Evolutionary conservation across 1,140 invertebrate species (phyloP), one percentile per base, ranked within the genome.

Genomic region (Luehdorfia chinensis): DNA sequence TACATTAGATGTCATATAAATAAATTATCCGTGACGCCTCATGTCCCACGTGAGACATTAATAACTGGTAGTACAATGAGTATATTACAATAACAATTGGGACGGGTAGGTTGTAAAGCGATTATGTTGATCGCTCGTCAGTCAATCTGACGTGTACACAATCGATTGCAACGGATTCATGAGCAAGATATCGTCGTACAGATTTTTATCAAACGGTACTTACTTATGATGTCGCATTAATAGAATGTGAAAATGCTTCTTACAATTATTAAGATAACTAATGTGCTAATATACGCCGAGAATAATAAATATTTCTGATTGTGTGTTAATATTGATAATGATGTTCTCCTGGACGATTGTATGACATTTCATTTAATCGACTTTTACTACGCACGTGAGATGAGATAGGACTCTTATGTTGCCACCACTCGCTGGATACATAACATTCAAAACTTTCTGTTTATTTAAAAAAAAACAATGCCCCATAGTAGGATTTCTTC

Each of bases 21-120:
- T 41, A 50, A 50, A 56, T 56, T 50, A 67, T 50, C 58, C 59
- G 59, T 64, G 57, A 69, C 73, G 57, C 34, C 58, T 51, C 47
- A 48, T 57, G 55, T 68, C 55, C 62, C 54, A 47, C 48, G 37
- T 37, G 51, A 47, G 67, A 73, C 71, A 69, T 72, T 84, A 80
- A 84, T 80, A 78, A 66, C 75, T 68, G 56, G 74, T 75, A 74
- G 67, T 75, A 77, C 73, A 80, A 70, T 68, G 58, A 46, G 55
- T 52, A n/a, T n/a, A 76, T 77, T 79, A 77, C 57, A 76, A 76
- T 78, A 72, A 77, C 74, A 79, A 76, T 78, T 56, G 64, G 55
- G 66, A 72, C 68, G 70, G 67, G 67, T n/a, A n/a, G n/a, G 61
- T 50, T 50, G 59, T 80, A 84, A 84, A 77, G 67, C 71, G 76